These are phyloP conservation scores for Drosophila nasuta DNA, from an alignment of 1,140 invertebrate species.

Conservation along the genomic window DNA sequence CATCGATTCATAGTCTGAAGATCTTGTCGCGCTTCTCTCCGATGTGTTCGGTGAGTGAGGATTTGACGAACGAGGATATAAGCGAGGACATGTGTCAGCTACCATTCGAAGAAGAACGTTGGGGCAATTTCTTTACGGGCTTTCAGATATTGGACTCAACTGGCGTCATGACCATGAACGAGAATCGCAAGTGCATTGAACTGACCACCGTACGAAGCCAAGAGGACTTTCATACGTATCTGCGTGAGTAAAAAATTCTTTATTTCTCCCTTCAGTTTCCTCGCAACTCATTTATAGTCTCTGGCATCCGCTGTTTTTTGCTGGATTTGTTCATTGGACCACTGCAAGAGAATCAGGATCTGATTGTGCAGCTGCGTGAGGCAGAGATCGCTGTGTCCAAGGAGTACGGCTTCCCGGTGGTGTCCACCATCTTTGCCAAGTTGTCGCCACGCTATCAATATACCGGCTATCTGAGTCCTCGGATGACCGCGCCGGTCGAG, in stretches of 20 bases:
- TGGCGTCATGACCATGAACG: constrained; percentile 34
- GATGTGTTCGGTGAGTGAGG: neutral
- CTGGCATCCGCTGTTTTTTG: constrained; percentile 68
- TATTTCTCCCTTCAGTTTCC: neutral
- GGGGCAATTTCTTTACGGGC: constrained; percentile 67
- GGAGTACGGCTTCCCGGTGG: constrained; percentile 67
- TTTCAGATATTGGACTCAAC: constrained; percentile 59
- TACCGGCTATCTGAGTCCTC: constrained; percentile 48
- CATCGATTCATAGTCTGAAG: constrained; percentile 20
- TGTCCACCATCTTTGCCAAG: constrained; percentile 68
- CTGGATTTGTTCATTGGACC: constrained; percentile 65
- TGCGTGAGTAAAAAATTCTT: constrained; percentile 52
- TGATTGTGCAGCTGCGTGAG: constrained; percentile 68
- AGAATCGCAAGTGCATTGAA: constrained; percentile 67
- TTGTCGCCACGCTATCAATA: constrained; percentile 72
- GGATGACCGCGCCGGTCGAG: neutral
- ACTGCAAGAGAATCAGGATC: constrained; percentile 57
- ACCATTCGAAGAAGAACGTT: constrained; percentile 64
- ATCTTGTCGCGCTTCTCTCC: neutral
- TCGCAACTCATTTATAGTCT: constrained; percentile 26
- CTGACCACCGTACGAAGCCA: constrained; percentile 21
- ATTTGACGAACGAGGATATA: constrained; percentile 39
- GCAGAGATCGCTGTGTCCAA: constrained; percentile 67
- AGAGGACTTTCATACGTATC: constrained; percentile 38
- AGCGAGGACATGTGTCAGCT: constrained; percentile 46